Base-by-base conservation (phyloP, 2,113 vertebrate genomes). In the Tetraodon nigroviridis region DNA sequence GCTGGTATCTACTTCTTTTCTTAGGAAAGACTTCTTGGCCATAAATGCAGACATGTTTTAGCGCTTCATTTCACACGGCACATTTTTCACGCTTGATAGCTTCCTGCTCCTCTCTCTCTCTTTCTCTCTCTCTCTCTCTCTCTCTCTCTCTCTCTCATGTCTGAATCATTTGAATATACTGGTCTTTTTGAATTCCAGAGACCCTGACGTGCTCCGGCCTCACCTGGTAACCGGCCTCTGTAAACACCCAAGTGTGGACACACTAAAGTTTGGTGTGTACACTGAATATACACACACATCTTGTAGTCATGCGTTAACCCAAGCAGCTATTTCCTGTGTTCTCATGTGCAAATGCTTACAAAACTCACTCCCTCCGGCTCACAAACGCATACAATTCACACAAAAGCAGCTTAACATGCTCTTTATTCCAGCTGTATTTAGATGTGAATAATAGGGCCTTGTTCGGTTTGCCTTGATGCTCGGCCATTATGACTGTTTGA, bases 201-300 rank as follows among this genome's bases (percentile, higher is more conserved):
- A 61, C 50, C 51, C 7, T 51, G 75, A 67, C 74, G 27, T 51
- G 7, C 60, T 63, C 41, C 68, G 47, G 58, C 64, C 42, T 16
- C 61, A 55, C 64, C 55, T 62, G 59, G 68, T 78, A 56, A 71
- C 81, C 56, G 58, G 58, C 8, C 10, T 59, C 4, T 86, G 74
- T 82, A 77, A 72, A 66, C 65, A 55, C 45, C 20, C 37, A 19
- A 4, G 47, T 58, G 44, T 65, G 51, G 24, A 21, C 54, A 71
- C 44, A 58, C 46, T n/a, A 60, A 62, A 45, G 41, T 48, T 3
- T 44, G 59, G 61, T 29, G 37, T 57, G 48, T 7, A 64, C 75
- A 67, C 61, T 1, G 3, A 1, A 37, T 42, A 18, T 29, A 58
- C 48, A 59, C 13, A 44, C 54, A 29, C 21, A 51, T 4, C 18